Base-by-base conservation (phyloP, 2,797 vertebrate genomes). In the Catostomus latipinnis region DNA sequence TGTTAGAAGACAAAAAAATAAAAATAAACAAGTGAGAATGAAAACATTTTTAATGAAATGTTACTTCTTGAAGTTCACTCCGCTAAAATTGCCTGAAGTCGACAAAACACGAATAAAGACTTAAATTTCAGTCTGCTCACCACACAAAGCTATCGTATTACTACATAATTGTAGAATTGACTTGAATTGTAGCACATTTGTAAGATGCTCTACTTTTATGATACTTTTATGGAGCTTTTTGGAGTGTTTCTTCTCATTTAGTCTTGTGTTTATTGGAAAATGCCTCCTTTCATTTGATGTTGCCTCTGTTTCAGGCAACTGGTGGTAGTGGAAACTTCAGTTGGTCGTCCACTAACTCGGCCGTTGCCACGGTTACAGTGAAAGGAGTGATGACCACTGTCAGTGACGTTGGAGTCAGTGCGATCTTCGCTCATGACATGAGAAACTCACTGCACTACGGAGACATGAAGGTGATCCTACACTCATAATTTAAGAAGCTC, bases 311-410 rank as follows among this genome's bases (percentile, higher is more conserved):
- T 74, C 86, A 99, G 98, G 97, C 96, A 5, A 90, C 88, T 0
- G 97, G 98, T 50, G 98, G 97, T 61, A 99, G 98, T 82, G 97
- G 98, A 34, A 99, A 99, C 89, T 99, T 99, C 86, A 94, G 90
- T 85, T 95, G 98, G 98, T 95, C 96, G 0, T 96, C 91, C 0
- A 98, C 97, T n/a, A 96, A 93, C 85, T 87, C 90, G 1, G 91
- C 90, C 45, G 96, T 99, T 4, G 96, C 97, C 86, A 96, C 95
- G 0, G 95, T 99, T 84, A 99, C 97, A 0, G 95, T 96, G 65
- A 98, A 95, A 85, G 98, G 97, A 1, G 88, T 96, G 65, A 96
- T 98, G 96, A 95, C 94, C 49, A 98, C 98, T 1, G 95, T 95
- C 75, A 94, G 90, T 43, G 96, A 97, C 78, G 89, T 93, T 0